Evolutionary conservation across 1,140 invertebrate genomes (phyloP).

Genomic region (Condylostylus longicornis): DNA sequence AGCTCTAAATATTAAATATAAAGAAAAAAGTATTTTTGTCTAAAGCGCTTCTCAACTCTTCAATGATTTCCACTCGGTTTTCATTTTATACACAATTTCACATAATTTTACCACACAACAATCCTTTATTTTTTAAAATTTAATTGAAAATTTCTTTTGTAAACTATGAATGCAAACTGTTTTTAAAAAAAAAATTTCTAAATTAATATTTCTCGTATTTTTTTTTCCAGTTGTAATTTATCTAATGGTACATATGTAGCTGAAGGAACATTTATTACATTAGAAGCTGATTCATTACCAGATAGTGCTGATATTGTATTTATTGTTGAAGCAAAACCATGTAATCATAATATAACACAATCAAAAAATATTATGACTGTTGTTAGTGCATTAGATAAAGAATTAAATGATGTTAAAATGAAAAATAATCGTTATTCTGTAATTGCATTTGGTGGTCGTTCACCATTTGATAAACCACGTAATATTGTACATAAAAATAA

Average conservation of each 20-base stretch:
- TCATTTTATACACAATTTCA: no score
- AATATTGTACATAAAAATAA: constrained; percentile 49
- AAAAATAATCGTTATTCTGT: constrained; percentile 60
- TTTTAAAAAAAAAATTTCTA: no score
- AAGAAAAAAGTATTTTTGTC: no score
- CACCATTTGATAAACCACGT: constrained; percentile 51
- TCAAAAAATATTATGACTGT: constrained; percentile 51
- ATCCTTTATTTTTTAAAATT: no score
- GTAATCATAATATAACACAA: constrained; percentile 50
- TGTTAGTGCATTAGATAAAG: constrained; percentile 46
- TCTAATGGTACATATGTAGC: constrained; percentile 46
- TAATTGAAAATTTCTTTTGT: no score
- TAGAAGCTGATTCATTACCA: constrained; percentile 38
- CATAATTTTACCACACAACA: no score
- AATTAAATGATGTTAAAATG: constrained; percentile 44
- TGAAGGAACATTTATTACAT: constrained; percentile 51
- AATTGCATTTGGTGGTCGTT: constrained; percentile 62
- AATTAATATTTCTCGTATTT: constrained; percentile 7
- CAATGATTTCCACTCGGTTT: no score
- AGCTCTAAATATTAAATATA: no score
- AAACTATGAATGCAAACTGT: no score
- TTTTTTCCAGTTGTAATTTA: constrained; percentile 40
- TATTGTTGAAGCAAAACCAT: constrained; percentile 70
- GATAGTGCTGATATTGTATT: constrained; percentile 71
- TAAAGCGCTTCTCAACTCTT: no score